Conservation (phyloP, 1,140 invertebrate species). For the Heliconius melpomene region DNA sequence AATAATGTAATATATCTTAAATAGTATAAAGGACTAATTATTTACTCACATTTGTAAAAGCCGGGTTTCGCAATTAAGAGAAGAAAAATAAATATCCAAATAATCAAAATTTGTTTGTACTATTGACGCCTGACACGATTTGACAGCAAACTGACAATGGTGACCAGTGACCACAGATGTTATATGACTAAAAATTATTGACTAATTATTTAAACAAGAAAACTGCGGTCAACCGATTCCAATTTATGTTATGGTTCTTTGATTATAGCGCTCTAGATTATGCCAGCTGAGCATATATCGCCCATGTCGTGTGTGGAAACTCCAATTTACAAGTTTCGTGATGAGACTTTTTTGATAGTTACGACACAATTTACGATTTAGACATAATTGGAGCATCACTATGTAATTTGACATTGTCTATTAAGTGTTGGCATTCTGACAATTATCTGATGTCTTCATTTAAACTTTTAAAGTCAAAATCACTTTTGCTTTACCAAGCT, state of each 20-base stretch:
- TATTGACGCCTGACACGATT: conserved; percentile 20
- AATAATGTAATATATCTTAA: conserved; percentile 2
- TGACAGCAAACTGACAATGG: conserved; percentile 21
- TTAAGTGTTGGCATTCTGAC: conserved; percentile 20
- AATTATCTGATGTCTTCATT: not conserved
- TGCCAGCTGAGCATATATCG: no score
- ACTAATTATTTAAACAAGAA: no score
- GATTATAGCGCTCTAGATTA: no score
- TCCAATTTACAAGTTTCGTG: no score
- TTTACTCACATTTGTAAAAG: conserved; percentile 20
- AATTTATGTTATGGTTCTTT: no score
- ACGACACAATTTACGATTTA: not conserved
- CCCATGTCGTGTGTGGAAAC: no score
- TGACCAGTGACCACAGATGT: not conserved
- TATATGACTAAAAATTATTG: not conserved
- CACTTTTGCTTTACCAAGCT: not conserved
- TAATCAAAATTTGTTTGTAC: conserved; percentile 30
- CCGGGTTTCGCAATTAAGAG: conserved; percentile 26
- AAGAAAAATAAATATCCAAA: conserved; percentile 26
- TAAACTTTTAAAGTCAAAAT: conserved; percentile 1
- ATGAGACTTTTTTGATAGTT: no score
- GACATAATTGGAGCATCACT: not conserved
- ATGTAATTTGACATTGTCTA: not conserved
- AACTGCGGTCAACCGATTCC: no score
- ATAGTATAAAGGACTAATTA: not conserved